These are phyloP conservation scores for Puntigrus tetrazona DNA, from an alignment of 2,113 vertebrate genomes.

Conservation along the genomic window DNA sequence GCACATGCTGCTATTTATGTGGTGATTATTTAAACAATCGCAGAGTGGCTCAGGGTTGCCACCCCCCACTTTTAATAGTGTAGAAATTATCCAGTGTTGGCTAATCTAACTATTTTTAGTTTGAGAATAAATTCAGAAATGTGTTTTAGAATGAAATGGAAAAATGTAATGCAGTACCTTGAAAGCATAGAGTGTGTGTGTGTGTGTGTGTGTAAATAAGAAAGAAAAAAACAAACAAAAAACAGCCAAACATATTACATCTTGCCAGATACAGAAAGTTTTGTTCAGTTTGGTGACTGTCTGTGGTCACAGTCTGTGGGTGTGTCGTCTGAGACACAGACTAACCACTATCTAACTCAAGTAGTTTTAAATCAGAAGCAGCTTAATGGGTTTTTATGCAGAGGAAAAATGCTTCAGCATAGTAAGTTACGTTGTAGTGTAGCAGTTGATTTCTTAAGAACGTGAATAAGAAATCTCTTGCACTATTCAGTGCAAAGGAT, in stretches of 20 bases:
- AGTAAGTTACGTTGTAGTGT: not conserved
- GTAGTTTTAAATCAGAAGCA: not conserved
- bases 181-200: too few species aligned
- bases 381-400: not conserved
- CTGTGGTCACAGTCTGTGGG: not conserved
- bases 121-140: not conserved
- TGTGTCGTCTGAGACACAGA: not conserved
- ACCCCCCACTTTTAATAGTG: conserved; percentile 16
- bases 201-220: too few species aligned
- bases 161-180: not conserved
- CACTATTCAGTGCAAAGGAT: not conserved
- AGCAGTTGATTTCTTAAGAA: not conserved
- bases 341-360: not conserved
- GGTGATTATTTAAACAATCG: conserved; percentile 36
- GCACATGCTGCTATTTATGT: conserved; percentile 43
- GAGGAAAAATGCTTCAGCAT: not conserved
- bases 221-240: too few species aligned
- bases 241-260: not conserved
- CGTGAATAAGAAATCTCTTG: not conserved
- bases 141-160: not conserved
- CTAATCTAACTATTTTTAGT: not conserved
- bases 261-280: not conserved
- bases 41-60: not conserved
- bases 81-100: conserved; percentile 13
- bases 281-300: not conserved